Evolutionary conservation across 2,797 vertebrate genomes (phyloP).

Genomic region (Trematomus bernacchii): DNA sequence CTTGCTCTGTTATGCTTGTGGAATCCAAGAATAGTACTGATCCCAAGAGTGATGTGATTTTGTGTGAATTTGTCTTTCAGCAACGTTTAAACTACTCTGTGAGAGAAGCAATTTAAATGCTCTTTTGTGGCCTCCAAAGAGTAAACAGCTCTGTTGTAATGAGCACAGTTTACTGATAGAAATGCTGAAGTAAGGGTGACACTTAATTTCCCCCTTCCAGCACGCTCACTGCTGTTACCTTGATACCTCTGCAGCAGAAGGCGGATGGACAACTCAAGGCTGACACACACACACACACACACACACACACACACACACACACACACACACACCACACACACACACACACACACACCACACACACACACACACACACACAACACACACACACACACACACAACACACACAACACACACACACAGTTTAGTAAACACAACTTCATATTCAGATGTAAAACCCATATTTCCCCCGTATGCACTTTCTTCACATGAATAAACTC

Average conservation of each 20-base stretch:
- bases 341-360: conserved; percentile 1
- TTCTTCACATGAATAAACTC: conserved; percentile 33
- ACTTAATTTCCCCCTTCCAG: conserved; percentile 38
- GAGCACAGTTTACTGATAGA: conserved; percentile 44
- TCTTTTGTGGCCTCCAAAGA: conserved; percentile 16
- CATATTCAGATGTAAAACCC: conserved; percentile 18
- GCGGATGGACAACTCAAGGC: conserved; percentile 42
- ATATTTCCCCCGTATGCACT: conserved; percentile 4
- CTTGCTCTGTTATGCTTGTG: neutral
- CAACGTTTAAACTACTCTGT: neutral
- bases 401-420: neutral
- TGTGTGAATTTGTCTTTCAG: conserved; percentile 16
- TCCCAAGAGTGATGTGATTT: neutral
- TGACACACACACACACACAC: neutral
- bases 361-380: conserved; percentile 14
- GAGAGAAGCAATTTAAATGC: conserved; percentile 21
- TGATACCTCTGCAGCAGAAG: conserved; percentile 46
- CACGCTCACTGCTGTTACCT: conserved; percentile 39
- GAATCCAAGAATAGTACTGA: neutral
- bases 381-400: conserved; percentile 6
- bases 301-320: conserved; percentile 4
- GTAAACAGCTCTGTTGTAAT: conserved; percentile 46
- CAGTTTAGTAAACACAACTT: conserved; percentile 16
- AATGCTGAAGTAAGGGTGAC: conserved; percentile 48
- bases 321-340: conserved; percentile 10